Conservation (phyloP, 1,140 invertebrate species). For the Pseudomyrmex flavicornis region DNA sequence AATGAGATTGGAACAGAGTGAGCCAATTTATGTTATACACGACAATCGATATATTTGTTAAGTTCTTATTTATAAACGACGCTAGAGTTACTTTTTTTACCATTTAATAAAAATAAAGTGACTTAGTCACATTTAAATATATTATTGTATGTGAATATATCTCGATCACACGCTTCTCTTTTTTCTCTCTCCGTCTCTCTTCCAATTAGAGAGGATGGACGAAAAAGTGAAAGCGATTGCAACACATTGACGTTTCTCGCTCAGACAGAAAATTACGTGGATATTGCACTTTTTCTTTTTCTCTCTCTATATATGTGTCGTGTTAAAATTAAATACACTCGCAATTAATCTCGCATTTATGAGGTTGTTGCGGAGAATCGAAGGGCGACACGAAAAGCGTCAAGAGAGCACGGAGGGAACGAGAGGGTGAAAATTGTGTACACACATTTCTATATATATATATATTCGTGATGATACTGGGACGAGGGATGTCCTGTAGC, state of each 20-base stretch:
- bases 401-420: not conserved
- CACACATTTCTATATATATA: slow-evolving; percentile 32
- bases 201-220: not conserved
- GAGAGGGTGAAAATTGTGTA: slow-evolving; percentile 61
- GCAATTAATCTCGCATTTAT: slow-evolving; percentile 69
- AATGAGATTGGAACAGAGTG: slow-evolving; percentile 33
- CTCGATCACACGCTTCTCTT: too few species aligned
- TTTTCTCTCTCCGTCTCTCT: not conserved
- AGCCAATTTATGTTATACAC: not conserved
- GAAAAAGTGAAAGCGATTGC: slow-evolving; percentile 39
- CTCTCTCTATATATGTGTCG: not conserved
- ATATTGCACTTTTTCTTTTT: not conserved
- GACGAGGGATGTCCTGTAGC: slow-evolving; percentile 64
- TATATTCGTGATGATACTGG: not conserved
- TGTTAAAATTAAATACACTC: slow-evolving; percentile 67
- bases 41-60: slow-evolving; percentile 38
- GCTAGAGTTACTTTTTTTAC: not conserved
- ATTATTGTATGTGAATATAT: not conserved
- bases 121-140: not conserved
- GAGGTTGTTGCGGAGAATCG: slow-evolving; percentile 48
- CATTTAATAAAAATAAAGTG: too few species aligned
- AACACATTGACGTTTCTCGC: slow-evolving; percentile 36
- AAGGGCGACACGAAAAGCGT: slow-evolving; percentile 25
- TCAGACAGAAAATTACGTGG: slow-evolving; percentile 8
- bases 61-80: slow-evolving; percentile 5